Evolutionary conservation across 1,140 invertebrate species (phyloP), one percentile per base, ranked within the genome.

Genomic region (Idris sp.): DNA sequence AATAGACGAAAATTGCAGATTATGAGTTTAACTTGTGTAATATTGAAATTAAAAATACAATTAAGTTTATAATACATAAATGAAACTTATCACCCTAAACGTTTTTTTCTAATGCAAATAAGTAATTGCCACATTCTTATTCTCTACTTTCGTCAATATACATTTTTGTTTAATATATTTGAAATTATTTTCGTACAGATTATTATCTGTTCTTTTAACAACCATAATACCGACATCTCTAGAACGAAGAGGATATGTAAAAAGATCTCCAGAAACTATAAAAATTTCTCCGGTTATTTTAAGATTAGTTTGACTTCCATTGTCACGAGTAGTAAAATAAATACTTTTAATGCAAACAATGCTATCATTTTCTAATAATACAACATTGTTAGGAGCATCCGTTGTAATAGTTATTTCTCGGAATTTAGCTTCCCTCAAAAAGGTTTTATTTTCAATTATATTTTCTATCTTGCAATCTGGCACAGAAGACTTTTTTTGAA

Each of bases 201-300:
- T 22, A 15, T 26, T 28, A 14, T n/a, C 28, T 14, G 2, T 44
- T 44, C 28, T 28, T 28, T 44, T 10, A 2, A 44, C 14, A 44
- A 15, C 8, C 41, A 44, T 44, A 2, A 44, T 14, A 46, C 43
- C 43, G 7, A 46, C n/a, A 30, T 11, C 18, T 16, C 43, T 30
- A 16, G 25, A 30, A 2, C 4, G 5, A 15, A 46, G 6, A 15
- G 43, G 43, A 46, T 30, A 46, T 10, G 15, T n/a, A 31, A 46
- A 46, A 28, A 30, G 13, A 46, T 46, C 43, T 4, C 2, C 26
- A 15, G 25, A 46, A 30, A 46, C n/a, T 11, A n/a, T 2, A 46
- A 30, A 30, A 16, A 1, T 46, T 28, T 15, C 15, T 9, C 43
- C 41, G 4, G 41, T 15, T 30, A 28, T 30, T 0, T 15, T 10